Percentiles rank a stretch among this genome's conserved stretches.
phyloP scores from a whole-genome alignment of 1,140 invertebrate species.

The Chironomus tepperi region DNA sequence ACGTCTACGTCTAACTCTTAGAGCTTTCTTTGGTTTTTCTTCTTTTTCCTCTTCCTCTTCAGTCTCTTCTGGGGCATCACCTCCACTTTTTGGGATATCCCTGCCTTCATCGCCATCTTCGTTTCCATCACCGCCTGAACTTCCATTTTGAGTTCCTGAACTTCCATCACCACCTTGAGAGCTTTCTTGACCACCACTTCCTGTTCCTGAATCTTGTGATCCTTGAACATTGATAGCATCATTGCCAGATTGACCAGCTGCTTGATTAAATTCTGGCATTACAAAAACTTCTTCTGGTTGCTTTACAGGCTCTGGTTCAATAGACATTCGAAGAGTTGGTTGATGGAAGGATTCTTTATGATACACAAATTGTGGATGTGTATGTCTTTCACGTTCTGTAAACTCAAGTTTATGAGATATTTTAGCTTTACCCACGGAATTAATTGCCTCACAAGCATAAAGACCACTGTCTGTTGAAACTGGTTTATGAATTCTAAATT shows the following conservation, averaged over 20 bases:
- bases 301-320: not conserved
- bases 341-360: not conserved
- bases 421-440: slow-evolving; percentile 58
- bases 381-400: slow-evolving; percentile 44
- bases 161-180: not conserved
- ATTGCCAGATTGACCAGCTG: not conserved
- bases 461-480: slow-evolving; percentile 54
- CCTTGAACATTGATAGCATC: not conserved
- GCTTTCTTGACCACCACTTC: not conserved
- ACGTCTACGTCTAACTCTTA: not conserved
- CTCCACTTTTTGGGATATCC: not conserved
- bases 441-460: slow-evolving; percentile 68
- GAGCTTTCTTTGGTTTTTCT: not conserved
- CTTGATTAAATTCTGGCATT: not conserved
- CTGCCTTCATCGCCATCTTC: not conserved
- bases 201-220: not conserved
- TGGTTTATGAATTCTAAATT: slow-evolving; percentile 56
- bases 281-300: not conserved
- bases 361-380: not conserved
- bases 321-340: slow-evolving; percentile 1
- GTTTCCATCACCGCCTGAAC: not conserved
- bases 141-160: not conserved
- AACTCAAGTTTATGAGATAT: slow-evolving; percentile 63
- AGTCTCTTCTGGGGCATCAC: not conserved
- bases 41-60: slow-evolving; percentile 24